These are phyloP conservation scores for Drosophila erecta DNA, from an alignment of 1,140 invertebrate genomes.

Conservation along the genomic window DNA sequence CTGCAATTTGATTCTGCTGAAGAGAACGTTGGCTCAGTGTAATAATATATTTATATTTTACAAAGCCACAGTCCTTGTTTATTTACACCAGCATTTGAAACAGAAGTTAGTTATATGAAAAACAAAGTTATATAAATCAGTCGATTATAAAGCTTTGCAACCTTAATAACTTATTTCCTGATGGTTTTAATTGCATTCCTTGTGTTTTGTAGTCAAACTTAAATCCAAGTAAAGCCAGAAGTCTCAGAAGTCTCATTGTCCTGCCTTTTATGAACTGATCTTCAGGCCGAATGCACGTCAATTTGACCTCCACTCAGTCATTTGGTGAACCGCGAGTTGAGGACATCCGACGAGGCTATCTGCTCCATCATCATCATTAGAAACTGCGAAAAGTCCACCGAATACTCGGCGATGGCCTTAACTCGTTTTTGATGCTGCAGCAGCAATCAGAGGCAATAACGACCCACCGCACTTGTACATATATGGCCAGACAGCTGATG, in stretches of 20 bases:
- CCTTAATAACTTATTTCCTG: too few relatives aligned
- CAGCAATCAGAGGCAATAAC: constrained; percentile 42
- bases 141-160: too few relatives aligned
- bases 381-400: constrained; percentile 72
- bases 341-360: constrained; percentile 31
- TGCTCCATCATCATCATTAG: constrained; percentile 68
- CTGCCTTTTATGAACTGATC: background rate
- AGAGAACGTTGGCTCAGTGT: too few relatives aligned
- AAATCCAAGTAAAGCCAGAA: too few relatives aligned
- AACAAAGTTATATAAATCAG: too few relatives aligned
- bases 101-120: too few relatives aligned
- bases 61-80: too few relatives aligned
- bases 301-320: constrained; percentile 40
- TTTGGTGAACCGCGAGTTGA: constrained; percentile 15
- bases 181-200: too few relatives aligned
- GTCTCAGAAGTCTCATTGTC: background rate
- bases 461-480: constrained; percentile 17
- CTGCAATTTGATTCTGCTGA: too few relatives aligned
- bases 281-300: constrained; percentile 7
- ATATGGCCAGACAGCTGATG: constrained; percentile 37
- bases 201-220: too few relatives aligned
- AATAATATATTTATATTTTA: too few relatives aligned
- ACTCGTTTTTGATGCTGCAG: constrained; percentile 71
- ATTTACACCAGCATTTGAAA: too few relatives aligned
- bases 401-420: constrained; percentile 67